A percentile compares a stretch with the other conserved stretches of the same genome.
These are phyloP conservation scores for Lepus americanus DNA, from an alignment of 2,113 vertebrate genomes.

Conservation along the genomic window DNA sequence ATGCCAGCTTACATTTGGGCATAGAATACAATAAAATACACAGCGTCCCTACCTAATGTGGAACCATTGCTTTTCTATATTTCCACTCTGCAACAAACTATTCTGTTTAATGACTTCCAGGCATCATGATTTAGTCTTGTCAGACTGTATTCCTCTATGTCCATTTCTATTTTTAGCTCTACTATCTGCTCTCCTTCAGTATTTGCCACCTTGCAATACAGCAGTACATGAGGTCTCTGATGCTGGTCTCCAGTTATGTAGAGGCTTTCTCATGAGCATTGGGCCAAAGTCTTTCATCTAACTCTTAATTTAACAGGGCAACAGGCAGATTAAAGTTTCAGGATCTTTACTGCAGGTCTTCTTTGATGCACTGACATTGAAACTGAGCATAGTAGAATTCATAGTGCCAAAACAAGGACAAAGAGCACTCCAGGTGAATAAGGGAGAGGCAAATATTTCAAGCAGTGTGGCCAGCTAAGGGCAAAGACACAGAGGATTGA, in stretches of 20 bases:
- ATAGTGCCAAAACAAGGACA: not conserved
- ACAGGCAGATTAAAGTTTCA: not conserved
- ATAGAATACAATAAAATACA: not conserved
- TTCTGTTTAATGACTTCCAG: not conserved
- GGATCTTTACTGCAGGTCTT: not conserved
- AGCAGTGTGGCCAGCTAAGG: not conserved
- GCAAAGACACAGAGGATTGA: not conserved
- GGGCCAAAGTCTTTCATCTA: conserved; percentile 19
- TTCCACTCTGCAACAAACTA: conserved; percentile 29
- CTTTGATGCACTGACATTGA: conserved; percentile 26
- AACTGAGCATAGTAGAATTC: not conserved
- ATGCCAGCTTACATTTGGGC: not conserved
- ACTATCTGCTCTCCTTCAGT: conserved; percentile 12
- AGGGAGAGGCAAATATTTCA: not conserved
- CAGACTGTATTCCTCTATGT: not conserved
- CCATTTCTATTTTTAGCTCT: not conserved
- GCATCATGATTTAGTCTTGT: conserved; percentile 46
- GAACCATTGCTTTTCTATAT: conserved; percentile 20
- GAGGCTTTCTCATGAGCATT: not conserved
- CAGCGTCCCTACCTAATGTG: not conserved
- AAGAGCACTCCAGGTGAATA: not conserved
- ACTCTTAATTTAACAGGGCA: not conserved
- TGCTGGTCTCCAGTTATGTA: not conserved
- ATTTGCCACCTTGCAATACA: not conserved
- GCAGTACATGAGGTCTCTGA: not conserved